Conservation (phyloP, 2,797 vertebrate genomes). For the Borostomias antarcticus region DNA sequence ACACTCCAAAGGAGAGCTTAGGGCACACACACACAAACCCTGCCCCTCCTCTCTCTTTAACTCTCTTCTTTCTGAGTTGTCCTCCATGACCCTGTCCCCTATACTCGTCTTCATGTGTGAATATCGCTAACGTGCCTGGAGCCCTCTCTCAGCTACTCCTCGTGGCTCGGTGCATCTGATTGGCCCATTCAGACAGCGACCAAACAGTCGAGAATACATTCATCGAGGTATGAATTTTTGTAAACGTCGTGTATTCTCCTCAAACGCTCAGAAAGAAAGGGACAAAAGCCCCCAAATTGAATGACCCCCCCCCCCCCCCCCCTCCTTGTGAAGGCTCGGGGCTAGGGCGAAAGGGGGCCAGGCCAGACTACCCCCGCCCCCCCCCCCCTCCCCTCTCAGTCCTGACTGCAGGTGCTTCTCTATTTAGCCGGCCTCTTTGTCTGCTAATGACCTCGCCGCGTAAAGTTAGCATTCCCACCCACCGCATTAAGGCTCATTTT, state of each 20-base stretch:
- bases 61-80: constrained; percentile 35
- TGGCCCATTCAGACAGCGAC: too few relatives aligned
- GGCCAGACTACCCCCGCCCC: constrained; percentile 5
- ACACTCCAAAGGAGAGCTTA: neutral
- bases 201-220: neutral
- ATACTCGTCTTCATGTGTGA: constrained; percentile 58
- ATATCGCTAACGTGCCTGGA: constrained; percentile 58
- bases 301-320: constrained; percentile 34
- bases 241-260: constrained; percentile 54
- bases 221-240: constrained; percentile 35
- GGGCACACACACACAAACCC: constrained; percentile 25
- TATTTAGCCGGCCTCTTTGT: constrained; percentile 65
- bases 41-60: constrained; percentile 18
- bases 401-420: constrained; percentile 38
- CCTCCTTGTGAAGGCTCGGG: constrained; percentile 21
- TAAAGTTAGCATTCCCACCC: constrained; percentile 66
- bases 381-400: constrained; percentile 15
- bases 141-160: constrained; percentile 16
- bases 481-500: constrained; percentile 72
- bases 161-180: too few relatives aligned
- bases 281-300: constrained; percentile 44
- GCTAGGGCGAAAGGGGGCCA: constrained; percentile 9
- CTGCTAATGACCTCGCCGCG: constrained; percentile 63
- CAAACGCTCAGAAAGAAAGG: constrained; percentile 41
- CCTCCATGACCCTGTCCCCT: constrained; percentile 34